These are phyloP conservation scores for Phlogophora meticulosa DNA, from an alignment of 2,888 invertebrate genomes.

Conservation along the genomic window DNA sequence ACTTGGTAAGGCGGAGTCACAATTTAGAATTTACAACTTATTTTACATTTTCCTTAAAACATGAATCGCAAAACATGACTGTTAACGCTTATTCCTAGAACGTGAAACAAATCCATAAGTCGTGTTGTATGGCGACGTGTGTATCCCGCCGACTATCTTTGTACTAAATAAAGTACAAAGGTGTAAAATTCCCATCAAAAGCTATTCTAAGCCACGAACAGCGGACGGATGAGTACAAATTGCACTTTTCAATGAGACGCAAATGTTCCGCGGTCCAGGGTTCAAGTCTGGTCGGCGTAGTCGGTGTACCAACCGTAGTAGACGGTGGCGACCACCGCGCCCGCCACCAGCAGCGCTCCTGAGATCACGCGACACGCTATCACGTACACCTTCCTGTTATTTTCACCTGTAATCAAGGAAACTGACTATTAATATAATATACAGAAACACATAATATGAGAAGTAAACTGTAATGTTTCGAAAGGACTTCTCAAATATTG, in stretches of 20 bases:
- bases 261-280: constrained; percentile 11
- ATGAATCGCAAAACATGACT: too few species aligned
- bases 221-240: constrained; percentile 76
- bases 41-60: constrained; percentile 25
- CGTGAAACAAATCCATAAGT: constrained; percentile 42
- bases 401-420: constrained; percentile 79
- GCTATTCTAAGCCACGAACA: constrained; percentile 66
- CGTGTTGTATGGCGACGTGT: constrained; percentile 10
- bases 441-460: neutral
- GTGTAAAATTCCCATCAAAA: constrained; percentile 74
- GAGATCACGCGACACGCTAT: constrained; percentile 75
- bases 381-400: constrained; percentile 72
- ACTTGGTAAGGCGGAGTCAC: constrained; percentile 32
- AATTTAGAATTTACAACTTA: constrained; percentile 53
- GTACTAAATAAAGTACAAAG: constrained; percentile 48
- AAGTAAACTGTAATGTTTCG: neutral
- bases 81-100: constrained; percentile 59
- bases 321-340: constrained; percentile 64
- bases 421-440: neutral
- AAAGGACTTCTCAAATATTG: neutral
- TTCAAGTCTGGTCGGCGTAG: constrained; percentile 71
- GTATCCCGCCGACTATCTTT: constrained; percentile 18
- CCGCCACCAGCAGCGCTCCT: constrained; percentile 69
- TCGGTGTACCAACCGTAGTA: constrained; percentile 69
- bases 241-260: constrained; percentile 67